These are phyloP conservation scores for Brachyptera risi DNA, from an alignment of 2,888 invertebrate genomes.

Conservation along the genomic window DNA sequence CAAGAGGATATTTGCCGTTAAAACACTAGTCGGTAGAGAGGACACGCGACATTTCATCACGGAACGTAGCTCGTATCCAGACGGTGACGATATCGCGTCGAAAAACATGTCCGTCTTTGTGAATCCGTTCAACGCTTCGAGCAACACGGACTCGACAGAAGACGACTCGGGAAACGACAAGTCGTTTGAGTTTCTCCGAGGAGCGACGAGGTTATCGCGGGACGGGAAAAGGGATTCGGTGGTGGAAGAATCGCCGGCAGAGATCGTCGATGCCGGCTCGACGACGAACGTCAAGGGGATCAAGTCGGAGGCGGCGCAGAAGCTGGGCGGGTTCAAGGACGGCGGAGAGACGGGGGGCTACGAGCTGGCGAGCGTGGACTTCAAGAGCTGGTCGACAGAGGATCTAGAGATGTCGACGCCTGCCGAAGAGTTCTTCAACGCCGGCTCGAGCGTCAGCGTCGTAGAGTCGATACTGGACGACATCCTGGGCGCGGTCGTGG, in stretches of 20 bases:
- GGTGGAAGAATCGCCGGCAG: background rate
- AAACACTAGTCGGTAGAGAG: slow-evolving; percentile 47
- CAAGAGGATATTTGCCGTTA: slow-evolving; percentile 52
- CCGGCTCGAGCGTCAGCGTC: slow-evolving; percentile 45
- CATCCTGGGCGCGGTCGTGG: slow-evolving; percentile 52
- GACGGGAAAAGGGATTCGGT: background rate
- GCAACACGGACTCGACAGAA: slow-evolving; percentile 43
- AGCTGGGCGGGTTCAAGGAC: background rate
- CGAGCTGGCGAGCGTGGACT: background rate
- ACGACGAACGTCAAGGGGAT: background rate
- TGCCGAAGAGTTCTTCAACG: slow-evolving; percentile 62
- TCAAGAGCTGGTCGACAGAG: slow-evolving; percentile 21
- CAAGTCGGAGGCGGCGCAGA: slow-evolving; percentile 5
- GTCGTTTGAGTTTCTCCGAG: background rate
- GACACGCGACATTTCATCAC: slow-evolving; percentile 47
- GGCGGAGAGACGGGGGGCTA: background rate
- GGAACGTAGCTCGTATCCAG: slow-evolving; percentile 41
- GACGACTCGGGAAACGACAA: slow-evolving; percentile 37
- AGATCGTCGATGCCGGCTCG: background rate
- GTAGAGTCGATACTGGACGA: slow-evolving; percentile 57
- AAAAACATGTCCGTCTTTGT: slow-evolving; percentile 63
- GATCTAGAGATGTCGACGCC: slow-evolving; percentile 55
- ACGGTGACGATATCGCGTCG: slow-evolving; percentile 43
- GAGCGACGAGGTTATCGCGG: background rate
- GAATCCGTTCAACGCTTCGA: slow-evolving; percentile 55